Percentiles rank a stretch among this genome's conserved stretches.
Evolutionary conservation across 2,888 invertebrate species (phyloP).

Genomic region (Coelinius sp.): DNA sequence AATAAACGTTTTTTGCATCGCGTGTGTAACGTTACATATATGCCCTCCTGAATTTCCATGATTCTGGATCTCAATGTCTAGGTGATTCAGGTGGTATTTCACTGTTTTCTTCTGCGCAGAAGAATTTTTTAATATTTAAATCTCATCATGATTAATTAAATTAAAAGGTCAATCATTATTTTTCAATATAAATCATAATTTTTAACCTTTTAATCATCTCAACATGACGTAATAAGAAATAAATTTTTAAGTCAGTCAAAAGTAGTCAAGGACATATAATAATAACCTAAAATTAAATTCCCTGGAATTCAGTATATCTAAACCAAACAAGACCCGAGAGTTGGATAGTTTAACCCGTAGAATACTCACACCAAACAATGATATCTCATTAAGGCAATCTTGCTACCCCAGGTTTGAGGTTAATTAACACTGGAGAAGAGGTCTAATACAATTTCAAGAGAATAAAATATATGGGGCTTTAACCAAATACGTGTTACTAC

Average conservation of each 20-base stretch:
- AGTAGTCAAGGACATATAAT: too few relatives aligned
- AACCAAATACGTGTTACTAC: slow-evolving; percentile 33
- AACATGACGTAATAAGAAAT: too few relatives aligned
- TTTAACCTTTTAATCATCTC: too few relatives aligned
- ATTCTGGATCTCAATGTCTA: slow-evolving; percentile 19
- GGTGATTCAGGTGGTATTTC: too few relatives aligned
- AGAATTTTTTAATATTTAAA: too few relatives aligned
- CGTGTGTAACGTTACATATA: slow-evolving; percentile 14
- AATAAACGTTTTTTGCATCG: slow-evolving; percentile 20
- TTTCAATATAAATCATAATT: too few relatives aligned
- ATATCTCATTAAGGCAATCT: slow-evolving; percentile 63
- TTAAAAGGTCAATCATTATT: too few relatives aligned
- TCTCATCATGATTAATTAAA: too few relatives aligned
- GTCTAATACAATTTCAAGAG: neutral
- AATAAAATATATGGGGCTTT: slow-evolving; percentile 17
- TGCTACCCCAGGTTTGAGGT: slow-evolving; percentile 57
- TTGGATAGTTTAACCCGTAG: slow-evolving; percentile 9
- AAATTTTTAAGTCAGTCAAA: too few relatives aligned
- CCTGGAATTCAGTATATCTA: neutral
- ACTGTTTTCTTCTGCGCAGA: too few relatives aligned
- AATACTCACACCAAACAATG: slow-evolving; percentile 47
- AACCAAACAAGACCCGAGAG: neutral
- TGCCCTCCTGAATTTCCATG: slow-evolving; percentile 23
- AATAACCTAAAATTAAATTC: too few relatives aligned
- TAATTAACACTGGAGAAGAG: slow-evolving; percentile 62